A percentile compares a stretch with the other conserved stretches of the same genome.
phyloP scores from a whole-genome alignment of 2,888 invertebrate genomes.

The Xestia rhomboidea region DNA sequence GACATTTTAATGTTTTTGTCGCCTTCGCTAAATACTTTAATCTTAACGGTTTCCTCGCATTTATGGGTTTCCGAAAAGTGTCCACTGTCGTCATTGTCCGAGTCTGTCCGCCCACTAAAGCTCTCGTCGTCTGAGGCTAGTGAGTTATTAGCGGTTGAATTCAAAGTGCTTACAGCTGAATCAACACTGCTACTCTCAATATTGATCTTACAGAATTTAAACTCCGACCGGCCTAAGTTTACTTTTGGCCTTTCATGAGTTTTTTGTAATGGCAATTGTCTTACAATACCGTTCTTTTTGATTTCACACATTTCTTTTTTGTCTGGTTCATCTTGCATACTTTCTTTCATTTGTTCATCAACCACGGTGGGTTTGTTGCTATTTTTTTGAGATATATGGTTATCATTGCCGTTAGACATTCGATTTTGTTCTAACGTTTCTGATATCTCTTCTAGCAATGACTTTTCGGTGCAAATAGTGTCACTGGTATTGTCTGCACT shows the following conservation, averaged over 20 bases:
- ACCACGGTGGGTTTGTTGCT: conserved; percentile 85
- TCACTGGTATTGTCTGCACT: conserved; percentile 82
- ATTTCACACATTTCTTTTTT: conserved; percentile 85
- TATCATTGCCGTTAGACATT: conserved; percentile 84
- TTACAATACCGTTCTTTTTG: conserved; percentile 87
- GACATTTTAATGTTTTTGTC: conserved; percentile 87
- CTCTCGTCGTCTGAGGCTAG: conserved; percentile 89
- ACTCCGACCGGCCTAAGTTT: conserved; percentile 89
- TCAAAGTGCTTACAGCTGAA: conserved; percentile 90
- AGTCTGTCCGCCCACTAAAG: conserved; percentile 89
- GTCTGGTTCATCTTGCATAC: conserved; percentile 87
- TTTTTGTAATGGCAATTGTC: conserved; percentile 92
- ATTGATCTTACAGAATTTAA: conserved; percentile 90
- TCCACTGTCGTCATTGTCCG: conserved; percentile 91
- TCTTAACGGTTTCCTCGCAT: conserved; percentile 88
- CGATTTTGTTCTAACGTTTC: conserved; percentile 93
- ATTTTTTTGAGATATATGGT: conserved; percentile 80
- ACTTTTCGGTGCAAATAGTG: conserved; percentile 91
- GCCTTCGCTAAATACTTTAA: conserved; percentile 87
- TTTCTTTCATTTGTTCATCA: conserved; percentile 87
- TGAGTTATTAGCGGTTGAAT: conserved; percentile 90
- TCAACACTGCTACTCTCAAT: conserved; percentile 88
- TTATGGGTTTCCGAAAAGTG: conserved; percentile 88
- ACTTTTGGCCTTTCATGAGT: conserved; percentile 93
- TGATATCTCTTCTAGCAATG: conserved; percentile 93